Base-by-base conservation (phyloP, 2,797 vertebrate species). In the Naso thynnoides region DNA sequence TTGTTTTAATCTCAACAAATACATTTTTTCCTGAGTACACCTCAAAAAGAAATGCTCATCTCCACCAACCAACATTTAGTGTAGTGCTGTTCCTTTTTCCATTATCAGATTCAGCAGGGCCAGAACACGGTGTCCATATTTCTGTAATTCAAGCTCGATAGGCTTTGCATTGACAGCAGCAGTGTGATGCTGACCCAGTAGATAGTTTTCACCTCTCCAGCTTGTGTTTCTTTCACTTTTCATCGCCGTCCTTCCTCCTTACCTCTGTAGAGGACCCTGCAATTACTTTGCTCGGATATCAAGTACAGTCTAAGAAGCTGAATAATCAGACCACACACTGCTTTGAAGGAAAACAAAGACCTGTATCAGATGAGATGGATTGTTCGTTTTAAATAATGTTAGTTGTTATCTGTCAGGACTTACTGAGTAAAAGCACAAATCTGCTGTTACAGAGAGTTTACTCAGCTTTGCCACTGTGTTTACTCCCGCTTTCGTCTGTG, bases 191-290 rank as follows among this genome's bases (percentile, higher is more conserved):
- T 76, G 86, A 70, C 70, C 86, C 74, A 69, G 57, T 54, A 72
- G 88, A 86, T 86, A 49, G 79, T 79, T 86, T 91, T 89, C 82
- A 89, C 79, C 67, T 70, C 70, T 54, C 10, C 81, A 80, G 86
- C 80, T 92, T 89, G 69, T 86, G 84, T 92, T 93, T 87, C 89
- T 62, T 58, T 73, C 73, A 54, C 78, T 80, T 88, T 86, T 88
- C 87, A 85, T 85, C 75, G 18, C 62, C 1, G 15, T 73, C 70
- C 70, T 72, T 79, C 75, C 68, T 78, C 18, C 64, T 76, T 81
- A 90, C 89, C 77, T 84, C 69, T 54, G n/a, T 23, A 58, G 76
- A 81, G 54, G 61, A 81, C 65, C 52, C 68, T 75, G 68, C 82
- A 77, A 36, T 72, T 58, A 68, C 83, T 79, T 68, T 42, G 36